phyloP scores from a whole-genome alignment of 30 jellyfish, hydroid and myxozoan species.

The Mastigias papua region DNA sequence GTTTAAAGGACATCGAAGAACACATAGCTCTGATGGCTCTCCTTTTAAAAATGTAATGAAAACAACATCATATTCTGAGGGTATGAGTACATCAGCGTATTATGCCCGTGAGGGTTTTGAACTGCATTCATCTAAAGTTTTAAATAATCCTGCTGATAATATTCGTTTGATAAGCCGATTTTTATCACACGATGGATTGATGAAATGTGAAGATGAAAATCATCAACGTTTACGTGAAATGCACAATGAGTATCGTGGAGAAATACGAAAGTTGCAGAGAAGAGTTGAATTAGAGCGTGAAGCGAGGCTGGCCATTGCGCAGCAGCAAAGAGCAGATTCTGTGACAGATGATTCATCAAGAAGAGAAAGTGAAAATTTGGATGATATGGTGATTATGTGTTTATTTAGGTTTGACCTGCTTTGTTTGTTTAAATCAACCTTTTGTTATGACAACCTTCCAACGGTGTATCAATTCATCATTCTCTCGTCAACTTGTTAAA shows the following conservation, averaged over 20 bases:
- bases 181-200: constrained; percentile 85
- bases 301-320: constrained; percentile 65
- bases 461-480: too few species aligned
- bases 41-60: constrained; percentile 45
- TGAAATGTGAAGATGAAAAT: constrained; percentile 55
- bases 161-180: constrained; percentile 35
- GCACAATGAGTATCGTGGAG: constrained; percentile 66
- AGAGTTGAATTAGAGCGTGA: constrained; percentile 83
- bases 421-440: too few species aligned
- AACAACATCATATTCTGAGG: constrained; percentile 63
- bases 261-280: constrained; percentile 71
- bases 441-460: too few species aligned
- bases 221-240: constrained; percentile 72
- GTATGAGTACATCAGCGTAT: constrained; percentile 59
- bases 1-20: constrained; percentile 73
- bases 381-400: constrained; percentile 22
- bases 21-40: constrained; percentile 73
- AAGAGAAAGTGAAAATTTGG: constrained; percentile 37
- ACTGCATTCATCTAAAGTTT: not conserved
- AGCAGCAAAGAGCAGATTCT: constrained; percentile 29
- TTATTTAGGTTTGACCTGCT: too few species aligned
- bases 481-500: too few species aligned
- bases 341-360: constrained; percentile 32
- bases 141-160: constrained; percentile 24
- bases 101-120: constrained; percentile 35